Evolutionary conservation across 2,888 invertebrate species (phyloP).

Genomic region (Ashinkailepas kermadecensis): DNA sequence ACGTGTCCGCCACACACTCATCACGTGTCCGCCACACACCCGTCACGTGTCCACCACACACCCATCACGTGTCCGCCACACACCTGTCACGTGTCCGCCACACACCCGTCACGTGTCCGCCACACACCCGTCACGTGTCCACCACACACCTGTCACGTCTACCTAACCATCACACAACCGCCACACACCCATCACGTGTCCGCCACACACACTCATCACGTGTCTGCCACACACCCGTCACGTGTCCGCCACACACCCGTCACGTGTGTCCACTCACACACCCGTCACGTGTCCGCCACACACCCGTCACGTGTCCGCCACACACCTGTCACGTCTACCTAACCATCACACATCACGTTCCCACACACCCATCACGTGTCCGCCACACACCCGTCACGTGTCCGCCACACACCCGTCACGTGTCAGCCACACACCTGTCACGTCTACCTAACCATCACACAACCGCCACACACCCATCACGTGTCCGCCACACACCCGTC

Average conservation of each 20-base stretch:
- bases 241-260: background rate
- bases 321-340: too few relatives aligned
- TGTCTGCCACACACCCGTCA: background rate
- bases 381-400: too few relatives aligned
- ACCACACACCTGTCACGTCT: background rate
- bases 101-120: background rate
- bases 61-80: slow-evolving; percentile 32
- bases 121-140: background rate
- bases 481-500: background rate
- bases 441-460: too few relatives aligned
- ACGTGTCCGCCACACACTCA: too few relatives aligned
- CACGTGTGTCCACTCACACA: background rate
- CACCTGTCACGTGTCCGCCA: background rate
- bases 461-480: background rate
- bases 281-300: too few relatives aligned
- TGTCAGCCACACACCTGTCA: slow-evolving; percentile 39
- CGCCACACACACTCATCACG: background rate
- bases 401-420: slow-evolving; percentile 58
- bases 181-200: background rate
- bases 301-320: too few relatives aligned
- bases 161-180: too few relatives aligned
- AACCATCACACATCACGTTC: too few relatives aligned
- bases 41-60: background rate
- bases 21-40: too few relatives aligned
- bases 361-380: too few relatives aligned